Evolutionary conservation across 2,888 invertebrate species (phyloP).

Genomic region (Meta bourneti): DNA sequence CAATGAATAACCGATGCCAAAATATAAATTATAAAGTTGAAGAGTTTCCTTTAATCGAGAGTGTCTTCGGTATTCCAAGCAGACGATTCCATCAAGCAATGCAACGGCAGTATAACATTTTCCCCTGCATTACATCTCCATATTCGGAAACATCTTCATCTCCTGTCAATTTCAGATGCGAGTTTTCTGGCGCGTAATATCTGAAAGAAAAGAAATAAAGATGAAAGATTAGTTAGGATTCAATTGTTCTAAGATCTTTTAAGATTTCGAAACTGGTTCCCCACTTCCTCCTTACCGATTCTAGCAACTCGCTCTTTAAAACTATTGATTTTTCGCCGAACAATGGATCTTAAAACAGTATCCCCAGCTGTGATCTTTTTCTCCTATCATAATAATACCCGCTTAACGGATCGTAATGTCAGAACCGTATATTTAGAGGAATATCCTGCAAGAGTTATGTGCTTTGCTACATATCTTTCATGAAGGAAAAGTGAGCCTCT

Average conservation of each 20-base stretch:
- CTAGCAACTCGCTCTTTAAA: conserved; percentile 8
- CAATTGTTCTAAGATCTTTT: conserved; percentile 52
- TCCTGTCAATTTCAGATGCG: conserved; percentile 31
- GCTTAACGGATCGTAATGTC: background rate
- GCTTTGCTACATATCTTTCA: background rate
- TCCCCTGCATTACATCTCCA: background rate
- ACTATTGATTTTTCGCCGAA: conserved; percentile 11
- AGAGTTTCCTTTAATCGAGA: conserved; percentile 19
- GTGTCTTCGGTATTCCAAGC: background rate
- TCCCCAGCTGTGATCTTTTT: background rate
- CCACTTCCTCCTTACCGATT: conserved; percentile 2
- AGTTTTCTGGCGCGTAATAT: conserved; percentile 54
- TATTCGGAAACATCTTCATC: conserved; percentile 32
- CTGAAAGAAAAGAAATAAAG: conserved; percentile 50
- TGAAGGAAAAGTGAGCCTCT: background rate
- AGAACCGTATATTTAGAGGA: background rate
- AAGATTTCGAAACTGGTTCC: background rate
- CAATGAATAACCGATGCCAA: conserved; percentile 28
- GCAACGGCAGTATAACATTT: background rate
- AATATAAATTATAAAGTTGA: conserved; percentile 38
- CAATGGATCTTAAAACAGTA: conserved; percentile 7
- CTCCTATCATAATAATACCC: background rate
- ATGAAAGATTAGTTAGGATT: conserved; percentile 7
- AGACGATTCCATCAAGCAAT: background rate
- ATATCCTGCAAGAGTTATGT: background rate